A percentile compares a stretch with the other conserved stretches of the same genome.
Conservation (phyloP, 1,140 invertebrate species). For the Pararge aegeria region DNA sequence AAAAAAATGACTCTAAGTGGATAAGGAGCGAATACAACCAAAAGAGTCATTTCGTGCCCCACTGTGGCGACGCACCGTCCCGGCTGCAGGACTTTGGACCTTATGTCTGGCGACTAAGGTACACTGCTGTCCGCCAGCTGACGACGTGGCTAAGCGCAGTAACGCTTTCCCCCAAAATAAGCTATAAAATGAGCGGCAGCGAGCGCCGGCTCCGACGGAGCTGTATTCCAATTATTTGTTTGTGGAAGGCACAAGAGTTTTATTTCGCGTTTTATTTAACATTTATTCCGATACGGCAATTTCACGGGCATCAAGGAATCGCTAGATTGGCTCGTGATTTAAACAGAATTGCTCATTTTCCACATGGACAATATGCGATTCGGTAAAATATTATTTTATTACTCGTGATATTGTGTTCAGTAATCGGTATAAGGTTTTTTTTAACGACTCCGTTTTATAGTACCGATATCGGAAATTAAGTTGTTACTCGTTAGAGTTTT, state of each 20-base stretch:
- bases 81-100: conserved; percentile 17
- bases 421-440: conserved; percentile 43
- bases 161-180: conserved; percentile 78
- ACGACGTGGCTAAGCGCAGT: conserved; percentile 71
- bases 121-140: conserved; percentile 40
- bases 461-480: conserved; percentile 29
- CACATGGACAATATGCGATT: conserved; percentile 57
- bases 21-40: conserved; percentile 75
- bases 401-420: conserved; percentile 65
- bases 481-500: conserved; percentile 27
- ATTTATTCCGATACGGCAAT: conserved; percentile 78
- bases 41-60: conserved; percentile 74
- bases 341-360: conserved; percentile 77
- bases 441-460: conserved; percentile 37
- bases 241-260: conserved; percentile 77
- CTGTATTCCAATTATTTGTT: conserved; percentile 77
- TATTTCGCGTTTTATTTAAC: conserved; percentile 79
- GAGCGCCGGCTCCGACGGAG: conserved; percentile 55
- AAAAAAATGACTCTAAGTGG: conserved; percentile 77
- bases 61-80: conserved; percentile 48
- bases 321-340: conserved; percentile 71
- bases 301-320: conserved; percentile 78
- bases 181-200: conserved; percentile 73
- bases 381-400: conserved; percentile 71
- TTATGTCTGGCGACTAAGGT: conserved; percentile 40